Base-by-base conservation (phyloP, 2,113 vertebrate genomes). In the Ancistrus triradiatus region DNA sequence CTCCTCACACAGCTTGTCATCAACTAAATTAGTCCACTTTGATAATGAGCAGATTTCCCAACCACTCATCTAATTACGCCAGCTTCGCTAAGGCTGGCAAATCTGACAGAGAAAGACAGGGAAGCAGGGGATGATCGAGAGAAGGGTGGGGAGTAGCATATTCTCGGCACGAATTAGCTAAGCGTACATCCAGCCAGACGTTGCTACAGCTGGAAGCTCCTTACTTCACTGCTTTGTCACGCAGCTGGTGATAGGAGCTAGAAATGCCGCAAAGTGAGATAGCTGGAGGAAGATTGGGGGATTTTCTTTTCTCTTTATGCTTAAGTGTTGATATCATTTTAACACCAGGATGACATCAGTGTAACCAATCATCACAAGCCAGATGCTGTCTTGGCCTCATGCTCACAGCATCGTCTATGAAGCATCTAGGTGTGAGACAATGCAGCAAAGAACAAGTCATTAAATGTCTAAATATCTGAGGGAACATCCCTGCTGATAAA, bases 141-240 rank as follows among this genome's bases (percentile, higher is more conserved):
- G 48, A 60, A 63, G 63, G 53, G 42, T 40, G 58, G 33, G 42
- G 51, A 50, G 44, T 31, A 15, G 43, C 15, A 28, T 57, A 40
- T 17, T 51, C 52, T 64, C 28, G 1, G 13, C 62, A 17, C 61
- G 60, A 68, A 62, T 69, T 38, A 73, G 56, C 49, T 49, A 59
- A 69, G 38, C 40, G 42, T 63, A 56, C 66, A 60, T 74, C 61
- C 46, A 63, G 63, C 58, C 70, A 42, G 63, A 46, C 69, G 67
- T 63, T 56, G 66, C 66, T 57, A 25, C 79, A 81, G 83, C 74
- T 85, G 84, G 69, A 75, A 63, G 19, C 31, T 47, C 64, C 72
- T 78, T 77, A 81, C 60, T 61, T 24, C 72, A 75, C 79, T 77
- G 75, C 71, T 74, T 70, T 78, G 74, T 49, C 53, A 70, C 40